These are phyloP conservation scores for Erinaceus europaeus DNA, from an alignment of 2,113 vertebrate genomes.

Conservation along the genomic window DNA sequence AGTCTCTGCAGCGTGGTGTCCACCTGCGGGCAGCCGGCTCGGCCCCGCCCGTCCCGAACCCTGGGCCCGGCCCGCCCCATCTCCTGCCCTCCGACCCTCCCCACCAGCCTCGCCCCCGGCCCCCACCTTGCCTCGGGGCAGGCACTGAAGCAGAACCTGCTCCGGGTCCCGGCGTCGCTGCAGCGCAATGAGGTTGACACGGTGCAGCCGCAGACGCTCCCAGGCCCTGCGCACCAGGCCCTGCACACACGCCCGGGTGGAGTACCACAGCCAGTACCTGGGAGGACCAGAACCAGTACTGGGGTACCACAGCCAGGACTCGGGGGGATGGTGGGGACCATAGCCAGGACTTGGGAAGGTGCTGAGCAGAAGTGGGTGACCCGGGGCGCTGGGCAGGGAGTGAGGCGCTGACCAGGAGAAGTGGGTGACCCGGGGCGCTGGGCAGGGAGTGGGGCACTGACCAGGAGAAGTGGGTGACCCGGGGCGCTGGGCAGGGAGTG, in stretches of 20 bases:
- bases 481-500: too few relatives aligned
- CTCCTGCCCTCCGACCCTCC: not conserved
- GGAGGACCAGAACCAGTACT: too few relatives aligned
- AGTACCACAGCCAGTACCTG: slow-evolving; percentile 99
- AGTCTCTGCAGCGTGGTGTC: slow-evolving; percentile 87
- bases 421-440: too few relatives aligned
- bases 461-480: too few relatives aligned
- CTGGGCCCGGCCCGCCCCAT: fast-evolving
- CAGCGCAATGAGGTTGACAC: slow-evolving; percentile 93
- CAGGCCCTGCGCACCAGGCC: slow-evolving; percentile 91
- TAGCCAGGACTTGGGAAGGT: too few relatives aligned
- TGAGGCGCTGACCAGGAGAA: too few relatives aligned
- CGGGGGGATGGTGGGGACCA: too few relatives aligned
- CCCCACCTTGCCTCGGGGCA: slow-evolving; percentile 90
- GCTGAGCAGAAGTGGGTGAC: too few relatives aligned
- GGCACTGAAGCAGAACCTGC: slow-evolving; percentile 94
- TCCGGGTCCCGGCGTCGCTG: slow-evolving; percentile 92
- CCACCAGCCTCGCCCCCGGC: fast-evolving
- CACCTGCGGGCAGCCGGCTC: slow-evolving; percentile 75
- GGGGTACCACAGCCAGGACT: too few relatives aligned
- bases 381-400: too few relatives aligned
- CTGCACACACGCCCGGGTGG: slow-evolving; percentile 88
- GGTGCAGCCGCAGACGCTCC: slow-evolving; percentile 90
- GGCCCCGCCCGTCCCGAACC: not conserved
- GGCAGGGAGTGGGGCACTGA: too few relatives aligned